Evolutionary conservation across 1,140 invertebrate genomes (phyloP), one percentile per base, ranked within the genome.

Genomic region (Calephelis nemesis): DNA sequence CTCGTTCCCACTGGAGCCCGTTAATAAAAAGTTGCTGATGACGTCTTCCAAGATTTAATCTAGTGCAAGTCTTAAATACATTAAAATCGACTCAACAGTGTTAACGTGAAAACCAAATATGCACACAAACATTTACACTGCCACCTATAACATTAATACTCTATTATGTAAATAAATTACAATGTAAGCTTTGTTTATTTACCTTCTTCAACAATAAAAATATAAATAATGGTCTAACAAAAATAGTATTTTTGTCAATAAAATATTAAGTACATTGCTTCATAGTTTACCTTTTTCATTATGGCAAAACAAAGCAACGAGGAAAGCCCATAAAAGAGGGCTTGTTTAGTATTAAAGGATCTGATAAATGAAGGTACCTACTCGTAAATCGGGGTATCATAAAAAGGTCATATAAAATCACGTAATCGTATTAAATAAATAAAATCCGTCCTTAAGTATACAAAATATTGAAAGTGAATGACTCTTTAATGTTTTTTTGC

Each of bases 281-380:
- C 11, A 54, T 60, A 40, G 30, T 39, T 30, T 60, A 11, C 39
- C 30, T 54, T n/a, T 19, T 58, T 58, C 39, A 40, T 60, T 60
- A 60, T 60, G 9, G 5, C 54, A 40, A 60, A 60, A 60, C 11
- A 60, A 60, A 40, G 19, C 54, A 60, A 60, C 30, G 15, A 60
- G 39, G 11, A 60, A 60, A 7, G 30, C 10, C 12, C 12, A 60
- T 60, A 60, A 60, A 60, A 60, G 5, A 7, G 54, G 39, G 30
- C 30, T 40, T 58, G 52, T 58, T 39, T 30, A 60, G 11, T 60
- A 40, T 60, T 40, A 60, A 58, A 60, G 54, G 30, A 60, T 60
- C 54, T 60, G 54, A 60, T 60, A 60, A 60, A 60, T 60, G 30
- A 60, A 60, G 54, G 54, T 60, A 60, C 30, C 30, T 30, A 30